phyloP scores from a whole-genome alignment of 2,797 vertebrate genomes.

The Mus caroli region DNA sequence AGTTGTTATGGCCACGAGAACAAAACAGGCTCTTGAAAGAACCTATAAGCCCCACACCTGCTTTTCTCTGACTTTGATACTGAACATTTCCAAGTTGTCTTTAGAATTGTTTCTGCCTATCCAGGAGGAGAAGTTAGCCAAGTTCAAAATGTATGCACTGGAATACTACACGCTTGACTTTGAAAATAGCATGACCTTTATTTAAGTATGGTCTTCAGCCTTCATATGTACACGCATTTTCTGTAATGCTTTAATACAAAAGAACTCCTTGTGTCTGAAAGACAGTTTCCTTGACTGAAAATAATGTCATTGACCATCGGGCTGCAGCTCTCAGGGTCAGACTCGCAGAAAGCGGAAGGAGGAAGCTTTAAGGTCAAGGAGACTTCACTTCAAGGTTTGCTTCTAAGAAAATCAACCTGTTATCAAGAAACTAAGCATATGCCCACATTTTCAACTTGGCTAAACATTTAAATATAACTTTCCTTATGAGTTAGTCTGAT shows the following conservation, averaged over 20 bases:
- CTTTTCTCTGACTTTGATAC: constrained; percentile 10
- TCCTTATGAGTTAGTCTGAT: background rate
- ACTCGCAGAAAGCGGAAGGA: background rate
- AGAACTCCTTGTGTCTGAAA: constrained; percentile 25
- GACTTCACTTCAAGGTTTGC: constrained; percentile 3
- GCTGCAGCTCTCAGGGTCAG: constrained; percentile 45
- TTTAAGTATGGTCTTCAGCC: background rate
- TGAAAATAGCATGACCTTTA: background rate
- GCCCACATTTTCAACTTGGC: background rate
- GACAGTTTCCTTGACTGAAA: constrained; percentile 55
- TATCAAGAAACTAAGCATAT: background rate
- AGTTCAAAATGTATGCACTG: background rate
- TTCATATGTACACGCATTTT: background rate
- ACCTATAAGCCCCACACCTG: background rate
- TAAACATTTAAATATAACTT: background rate
- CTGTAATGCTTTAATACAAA: constrained; percentile 33
- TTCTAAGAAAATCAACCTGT: constrained; percentile 18
- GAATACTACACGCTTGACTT: background rate
- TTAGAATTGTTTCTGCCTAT: background rate
- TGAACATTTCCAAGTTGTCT: background rate
- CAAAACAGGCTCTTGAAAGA: background rate
- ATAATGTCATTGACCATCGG: constrained; percentile 6
- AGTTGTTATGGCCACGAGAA: background rate
- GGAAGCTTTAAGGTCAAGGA: constrained; percentile 32
- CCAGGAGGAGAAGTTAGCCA: background rate